phyloP scores from a whole-genome alignment of 2,113 vertebrate species.

The Paratilapia polleni region DNA sequence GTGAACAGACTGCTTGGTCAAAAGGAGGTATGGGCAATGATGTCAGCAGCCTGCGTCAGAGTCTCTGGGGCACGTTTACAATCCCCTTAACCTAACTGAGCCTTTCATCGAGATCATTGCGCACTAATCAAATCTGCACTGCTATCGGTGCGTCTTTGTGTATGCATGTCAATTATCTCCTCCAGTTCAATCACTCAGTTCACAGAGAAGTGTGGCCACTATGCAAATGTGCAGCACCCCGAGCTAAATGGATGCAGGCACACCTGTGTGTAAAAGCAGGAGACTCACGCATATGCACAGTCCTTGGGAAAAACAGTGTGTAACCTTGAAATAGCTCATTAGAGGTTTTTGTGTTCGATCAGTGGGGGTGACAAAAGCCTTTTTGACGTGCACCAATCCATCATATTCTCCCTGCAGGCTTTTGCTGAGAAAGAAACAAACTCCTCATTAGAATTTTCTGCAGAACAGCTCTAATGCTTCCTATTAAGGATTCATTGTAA shows the following conservation, averaged over 20 bases:
- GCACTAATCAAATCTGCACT: constrained; percentile 56
- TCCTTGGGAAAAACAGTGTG: not conserved
- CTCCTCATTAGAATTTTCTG: not conserved
- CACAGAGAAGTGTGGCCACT: not conserved
- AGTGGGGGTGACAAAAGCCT: constrained; percentile 25
- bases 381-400: constrained; percentile 6
- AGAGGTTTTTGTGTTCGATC: constrained; percentile 23
- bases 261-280: constrained; percentile 14
- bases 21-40: constrained; percentile 63
- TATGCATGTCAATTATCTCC: constrained; percentile 43
- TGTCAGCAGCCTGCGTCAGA: constrained; percentile 79
- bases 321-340: constrained; percentile 30
- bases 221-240: not conserved
- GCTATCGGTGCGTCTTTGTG: constrained; percentile 25
- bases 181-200: constrained; percentile 6
- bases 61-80: constrained; percentile 61
- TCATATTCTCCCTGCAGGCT: not conserved
- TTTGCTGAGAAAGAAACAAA: constrained; percentile 9
- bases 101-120: constrained; percentile 48
- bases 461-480: constrained; percentile 1
- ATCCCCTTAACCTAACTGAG: constrained; percentile 59
- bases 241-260: not conserved
- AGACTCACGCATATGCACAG: not conserved
- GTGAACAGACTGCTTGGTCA: constrained; percentile 56
- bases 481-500: constrained; percentile 1